Base-by-base conservation (phyloP, 2,888 invertebrate species). In the Drosophila birchii region DNA sequence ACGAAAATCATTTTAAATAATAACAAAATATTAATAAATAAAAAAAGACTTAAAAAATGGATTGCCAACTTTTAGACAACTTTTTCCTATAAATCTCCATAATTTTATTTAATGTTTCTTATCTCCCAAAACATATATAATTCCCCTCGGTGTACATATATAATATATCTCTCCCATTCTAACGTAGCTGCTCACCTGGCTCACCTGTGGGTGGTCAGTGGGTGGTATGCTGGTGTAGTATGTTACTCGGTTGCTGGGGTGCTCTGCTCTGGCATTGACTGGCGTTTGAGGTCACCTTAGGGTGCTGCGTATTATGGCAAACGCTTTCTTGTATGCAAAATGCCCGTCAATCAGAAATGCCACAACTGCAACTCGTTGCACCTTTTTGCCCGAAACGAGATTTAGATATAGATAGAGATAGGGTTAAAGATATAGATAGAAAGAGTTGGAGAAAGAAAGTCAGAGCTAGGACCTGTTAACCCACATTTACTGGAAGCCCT, bases 291-390 rank as follows among this genome's bases (percentile, higher is more conserved):
- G 73, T 75, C 54, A 49, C 66, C 57, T 18, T 8, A 69, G 69
- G 55, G 69, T 41, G 45, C 69, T 67, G 67, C 45, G 55, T 47
- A 34, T n/a, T 23, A n/a, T 20, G 16, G 60, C n/a, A 34, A 43
- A 55, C 26, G 36, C 32, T 26, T 34, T 18, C 68, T 43, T 18
- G 26, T 68, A 69, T 56, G 68, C 57, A 69, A 68, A 69, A 43
- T 43, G 70, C 29, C 26, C 57, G 68, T 68, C 68, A 68, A 56
- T 68, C 68, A 69, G 23, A 69, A 56, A 41, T 68, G 68, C 68
- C 68, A 68, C 68, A 69, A 68, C 56, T 68, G 68, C 68, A 68
- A 32, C 67, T 16, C 47, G 70, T 69, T 47, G 70, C 67, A 55
- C 41, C 34, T 68, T 47, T 39, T 3, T 18, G n/a, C 11, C 23